Conservation (phyloP, 2,888 invertebrate species). For the Andricus curvator region DNA sequence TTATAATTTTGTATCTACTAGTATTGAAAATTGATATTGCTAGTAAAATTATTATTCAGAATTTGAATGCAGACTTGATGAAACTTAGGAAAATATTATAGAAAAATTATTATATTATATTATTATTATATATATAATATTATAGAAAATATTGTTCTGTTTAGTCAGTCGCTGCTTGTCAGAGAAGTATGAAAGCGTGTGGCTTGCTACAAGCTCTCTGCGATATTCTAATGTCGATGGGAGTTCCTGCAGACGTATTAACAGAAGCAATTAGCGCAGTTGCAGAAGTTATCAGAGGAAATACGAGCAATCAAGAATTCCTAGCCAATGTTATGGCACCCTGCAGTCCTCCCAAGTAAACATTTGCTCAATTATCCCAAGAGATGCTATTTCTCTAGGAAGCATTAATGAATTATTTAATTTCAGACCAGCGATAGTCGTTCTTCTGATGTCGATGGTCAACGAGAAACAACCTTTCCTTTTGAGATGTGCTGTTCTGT, state of each 20-base stretch:
- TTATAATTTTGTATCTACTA: no score
- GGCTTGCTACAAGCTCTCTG: constrained; percentile 91
- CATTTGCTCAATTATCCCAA: not conserved
- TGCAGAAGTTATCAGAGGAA: constrained; percentile 95
- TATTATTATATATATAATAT: no score
- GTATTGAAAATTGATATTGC: no score
- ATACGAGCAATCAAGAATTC: constrained; percentile 93
- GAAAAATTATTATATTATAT: no score
- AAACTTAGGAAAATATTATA: not conserved
- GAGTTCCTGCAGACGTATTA: constrained; percentile 96
- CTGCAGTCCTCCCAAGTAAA: constrained; percentile 90
- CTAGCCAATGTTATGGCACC: constrained; percentile 95
- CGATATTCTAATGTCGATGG: constrained; percentile 95
- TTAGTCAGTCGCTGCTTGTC: constrained; percentile 83
- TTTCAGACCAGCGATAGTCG: constrained; percentile 92
- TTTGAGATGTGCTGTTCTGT: constrained; percentile 95
- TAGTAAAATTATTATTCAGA: not conserved
- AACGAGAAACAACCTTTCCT: constrained; percentile 97
- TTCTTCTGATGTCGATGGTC: constrained; percentile 98
- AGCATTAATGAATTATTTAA: constrained; percentile 11
- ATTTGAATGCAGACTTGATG: not conserved
- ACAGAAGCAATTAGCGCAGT: constrained; percentile 98
- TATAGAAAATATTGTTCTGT: constrained; percentile 57
- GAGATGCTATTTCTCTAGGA: not conserved
- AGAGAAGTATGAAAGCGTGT: constrained; percentile 92